phyloP scores from a whole-genome alignment of 2,888 invertebrate species.

The Urechis unicinctus region DNA sequence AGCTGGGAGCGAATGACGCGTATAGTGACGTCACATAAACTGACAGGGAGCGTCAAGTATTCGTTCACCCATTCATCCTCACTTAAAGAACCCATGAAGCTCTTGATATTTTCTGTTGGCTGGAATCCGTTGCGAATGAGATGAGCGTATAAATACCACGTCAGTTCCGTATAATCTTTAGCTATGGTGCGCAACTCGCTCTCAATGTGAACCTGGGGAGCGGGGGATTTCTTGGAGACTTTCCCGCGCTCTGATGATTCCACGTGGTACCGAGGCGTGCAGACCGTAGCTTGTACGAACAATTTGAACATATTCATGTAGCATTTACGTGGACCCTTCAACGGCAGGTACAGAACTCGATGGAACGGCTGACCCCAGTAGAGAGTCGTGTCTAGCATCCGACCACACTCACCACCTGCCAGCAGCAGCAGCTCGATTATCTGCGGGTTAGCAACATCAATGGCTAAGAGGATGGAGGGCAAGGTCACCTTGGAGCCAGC shows the following conservation, averaged over 20 bases:
- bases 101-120: constrained; percentile 13
- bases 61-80: constrained; percentile 14
- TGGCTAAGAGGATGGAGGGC: constrained; percentile 17
- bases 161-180: constrained; percentile 16
- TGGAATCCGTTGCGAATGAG: constrained; percentile 19
- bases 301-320: constrained; percentile 20
- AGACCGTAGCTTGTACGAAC: constrained; percentile 18
- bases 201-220: constrained; percentile 11
- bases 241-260: background rate
- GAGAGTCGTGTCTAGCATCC: constrained; percentile 7
- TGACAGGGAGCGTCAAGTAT: constrained; percentile 12
- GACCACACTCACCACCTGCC: constrained; percentile 20
- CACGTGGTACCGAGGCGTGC: constrained; percentile 6
- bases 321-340: constrained; percentile 20
- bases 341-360: constrained; percentile 16
- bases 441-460: constrained; percentile 22
- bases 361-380: constrained; percentile 23
- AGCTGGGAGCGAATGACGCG: constrained; percentile 14
- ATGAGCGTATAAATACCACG: constrained; percentile 14
- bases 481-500: constrained; percentile 13
- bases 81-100: constrained; percentile 1
- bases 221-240: background rate
- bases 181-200: constrained; percentile 16
- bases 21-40: constrained; percentile 15
- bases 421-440: constrained; percentile 19